These are phyloP conservation scores for Callospermophilus lateralis DNA, from an alignment of 2,113 vertebrate genomes.

Conservation along the genomic window DNA sequence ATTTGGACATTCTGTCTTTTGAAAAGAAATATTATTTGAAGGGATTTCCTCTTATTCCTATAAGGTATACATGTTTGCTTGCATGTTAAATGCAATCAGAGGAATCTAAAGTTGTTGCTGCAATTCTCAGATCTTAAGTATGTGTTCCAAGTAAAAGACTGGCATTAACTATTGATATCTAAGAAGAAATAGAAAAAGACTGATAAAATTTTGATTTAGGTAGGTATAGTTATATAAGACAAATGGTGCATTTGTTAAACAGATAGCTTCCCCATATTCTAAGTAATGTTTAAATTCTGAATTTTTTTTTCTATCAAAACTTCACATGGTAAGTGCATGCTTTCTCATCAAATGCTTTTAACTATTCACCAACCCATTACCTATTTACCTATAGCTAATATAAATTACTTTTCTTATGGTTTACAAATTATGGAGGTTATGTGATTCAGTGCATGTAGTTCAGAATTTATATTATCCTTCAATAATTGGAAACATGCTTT, in stretches of 20 bases:
- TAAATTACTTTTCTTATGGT: constrained; percentile 87
- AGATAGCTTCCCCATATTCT: constrained; percentile 57
- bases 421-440: constrained; percentile 85
- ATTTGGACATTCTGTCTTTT: constrained; percentile 38
- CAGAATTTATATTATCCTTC: constrained; percentile 86
- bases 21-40: constrained; percentile 28
- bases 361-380: constrained; percentile 85
- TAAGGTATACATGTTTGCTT: background rate
- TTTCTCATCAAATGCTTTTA: constrained; percentile 82
- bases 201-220: constrained; percentile 34
- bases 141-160: constrained; percentile 59
- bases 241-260: constrained; percentile 75
- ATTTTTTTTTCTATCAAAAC: constrained; percentile 77
- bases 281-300: constrained; percentile 75
- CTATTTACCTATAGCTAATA: constrained; percentile 85
- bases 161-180: background rate
- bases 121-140: background rate
- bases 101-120: constrained; percentile 32
- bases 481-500: constrained; percentile 86
- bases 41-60: background rate
- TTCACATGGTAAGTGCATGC: constrained; percentile 66
- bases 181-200: constrained; percentile 22
- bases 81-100: background rate
- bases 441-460: constrained; percentile 84
- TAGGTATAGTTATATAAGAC: constrained; percentile 67